Evolutionary conservation across 2,888 invertebrate genomes (phyloP), one percentile per base, ranked within the genome.

Genomic region (Caradrina kadenii): DNA sequence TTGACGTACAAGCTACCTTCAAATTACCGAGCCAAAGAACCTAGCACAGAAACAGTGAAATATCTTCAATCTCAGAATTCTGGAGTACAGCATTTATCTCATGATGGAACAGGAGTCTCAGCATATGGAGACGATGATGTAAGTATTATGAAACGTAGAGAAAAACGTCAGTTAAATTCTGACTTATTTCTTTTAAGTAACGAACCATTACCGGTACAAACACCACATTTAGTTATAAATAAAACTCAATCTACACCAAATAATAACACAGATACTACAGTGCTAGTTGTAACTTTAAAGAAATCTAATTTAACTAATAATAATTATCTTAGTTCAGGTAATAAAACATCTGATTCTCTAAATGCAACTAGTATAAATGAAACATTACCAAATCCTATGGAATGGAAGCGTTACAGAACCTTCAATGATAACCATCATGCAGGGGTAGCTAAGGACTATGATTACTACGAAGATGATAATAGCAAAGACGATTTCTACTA

Each of bases 51-150:
- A 56, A 91, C 87, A 71, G 87, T 92, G 59, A 88, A 84, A 73
- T 93, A 94, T 85, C 82, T 93, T 39, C 93, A 93, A 55, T 88
- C 92, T 17, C 88, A 92, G 63, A 87, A 86, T 21, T 85, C 86
- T 35, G 95, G 94, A 17, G 88, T 95, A 5, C 93, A 93, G 63
- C 95, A 94, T 87, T 87, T 95, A 74, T 85, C 87, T 66, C 90
- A 90, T 77, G 94, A 95, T 76, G 95, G 95, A 1, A 90, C 90
- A 1, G 93, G 91, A 64, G 90, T 93, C 0, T 92, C 95, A 26
- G 95, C 94, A 1, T 94, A 93, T 62, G 92, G 90, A 62, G 92
- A 93, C 31, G 92, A 94, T 22, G 91, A 92, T 80, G 95, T 96
- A 93, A 95, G 95, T 95, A 94, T 88, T 71, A 69, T 62, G 70